These are phyloP conservation scores for Philopotamus ludificatus DNA, from an alignment of 1,140 invertebrate species.

Conservation along the genomic window DNA sequence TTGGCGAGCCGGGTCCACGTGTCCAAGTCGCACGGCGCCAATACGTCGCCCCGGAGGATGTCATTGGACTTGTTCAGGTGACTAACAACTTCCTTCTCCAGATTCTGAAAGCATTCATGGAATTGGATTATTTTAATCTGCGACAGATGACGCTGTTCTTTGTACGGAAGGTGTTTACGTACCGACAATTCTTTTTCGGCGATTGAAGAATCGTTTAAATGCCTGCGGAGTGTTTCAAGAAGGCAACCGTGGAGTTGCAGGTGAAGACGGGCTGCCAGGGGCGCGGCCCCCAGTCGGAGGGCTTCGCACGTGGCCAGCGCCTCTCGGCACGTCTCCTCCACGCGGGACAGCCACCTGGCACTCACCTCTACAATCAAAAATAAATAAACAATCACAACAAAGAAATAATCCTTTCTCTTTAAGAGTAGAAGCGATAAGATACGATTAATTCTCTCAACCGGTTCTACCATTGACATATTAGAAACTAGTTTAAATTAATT, in stretches of 20 bases:
- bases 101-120: slow-evolving; percentile 43
- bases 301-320: slow-evolving; percentile 51
- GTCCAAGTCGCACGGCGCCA: slow-evolving; percentile 52
- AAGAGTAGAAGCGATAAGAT: too few species aligned
- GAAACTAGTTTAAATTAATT: too few species aligned
- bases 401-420: too few species aligned
- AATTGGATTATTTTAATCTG: not conserved
- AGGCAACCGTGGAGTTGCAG: slow-evolving; percentile 54
- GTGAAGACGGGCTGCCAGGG: slow-evolving; percentile 51
- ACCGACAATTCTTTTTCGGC: not conserved
- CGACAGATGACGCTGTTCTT: not conserved
- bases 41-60: slow-evolving; percentile 51
- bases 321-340: slow-evolving; percentile 52
- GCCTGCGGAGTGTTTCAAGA: slow-evolving; percentile 48
- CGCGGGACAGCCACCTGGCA: slow-evolving; percentile 49
- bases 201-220: not conserved
- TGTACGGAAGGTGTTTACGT: not conserved
- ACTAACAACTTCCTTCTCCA: slow-evolving; percentile 52
- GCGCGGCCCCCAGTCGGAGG: slow-evolving; percentile 50
- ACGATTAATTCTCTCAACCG: too few species aligned
- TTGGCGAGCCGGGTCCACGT: slow-evolving; percentile 41
- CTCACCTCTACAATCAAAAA: slow-evolving; percentile 49
- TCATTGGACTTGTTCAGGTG: slow-evolving; percentile 52
- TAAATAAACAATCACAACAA: too few species aligned
- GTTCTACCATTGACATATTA: too few species aligned